These are phyloP conservation scores for Cossypha caffra DNA, from an alignment of 2,797 vertebrate species.

Conservation along the genomic window DNA sequence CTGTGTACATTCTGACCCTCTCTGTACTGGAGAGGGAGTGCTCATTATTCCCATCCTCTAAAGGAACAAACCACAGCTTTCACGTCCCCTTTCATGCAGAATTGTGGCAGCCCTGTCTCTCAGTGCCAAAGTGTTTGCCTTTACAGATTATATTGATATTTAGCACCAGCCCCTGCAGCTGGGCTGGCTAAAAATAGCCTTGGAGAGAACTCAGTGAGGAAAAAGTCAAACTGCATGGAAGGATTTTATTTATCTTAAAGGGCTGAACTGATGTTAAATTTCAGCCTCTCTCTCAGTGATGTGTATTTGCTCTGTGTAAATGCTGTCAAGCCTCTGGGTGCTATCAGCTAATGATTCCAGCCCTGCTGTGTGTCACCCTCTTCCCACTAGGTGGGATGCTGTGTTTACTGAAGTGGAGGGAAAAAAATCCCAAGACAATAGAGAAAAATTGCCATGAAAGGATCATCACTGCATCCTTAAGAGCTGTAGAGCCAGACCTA, in stretches of 20 bases:
- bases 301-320: not conserved
- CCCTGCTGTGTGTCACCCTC: not conserved
- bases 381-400: not conserved
- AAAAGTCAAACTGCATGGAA: not conserved
- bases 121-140: not conserved
- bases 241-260: not conserved
- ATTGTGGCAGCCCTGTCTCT: not conserved
- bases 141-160: not conserved
- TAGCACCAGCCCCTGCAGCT: not conserved
- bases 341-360: not conserved
- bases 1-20: not conserved
- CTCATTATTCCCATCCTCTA: not conserved
- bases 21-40: not conserved
- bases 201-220: not conserved
- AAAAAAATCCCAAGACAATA: not conserved
- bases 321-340: not conserved
- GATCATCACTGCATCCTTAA: fast-evolving
- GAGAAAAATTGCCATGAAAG: not conserved
- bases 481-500: not conserved
- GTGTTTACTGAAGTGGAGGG: not conserved
- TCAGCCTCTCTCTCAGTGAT: not conserved
- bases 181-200: not conserved
- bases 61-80: not conserved
- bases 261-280: not conserved
- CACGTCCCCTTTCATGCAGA: not conserved